Evolutionary conservation across 2,888 invertebrate genomes (phyloP), one percentile per base, ranked within the genome.

Genomic region (Bugula neritina): DNA sequence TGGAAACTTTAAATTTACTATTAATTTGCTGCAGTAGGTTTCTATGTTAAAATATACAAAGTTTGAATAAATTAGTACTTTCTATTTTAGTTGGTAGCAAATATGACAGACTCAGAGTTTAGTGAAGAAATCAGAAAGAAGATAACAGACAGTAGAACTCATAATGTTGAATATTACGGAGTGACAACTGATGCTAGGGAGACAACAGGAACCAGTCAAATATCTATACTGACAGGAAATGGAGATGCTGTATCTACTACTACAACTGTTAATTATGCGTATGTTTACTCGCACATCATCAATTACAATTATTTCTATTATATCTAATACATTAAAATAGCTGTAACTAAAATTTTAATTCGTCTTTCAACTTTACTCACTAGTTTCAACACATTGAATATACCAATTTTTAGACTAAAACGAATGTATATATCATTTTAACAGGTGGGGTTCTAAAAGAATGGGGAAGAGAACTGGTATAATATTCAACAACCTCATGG

Each of bases 221-320:
- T 94, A 35, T 92, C 92, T 0, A 89, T 95, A 57, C 83, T 96
- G 29, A 91, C 90, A 0, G 87, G 88, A 1, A 90, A 93, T 80
- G 95, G 97, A 0, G 93, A 95, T 81, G 97, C 95, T 0, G 93
- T 97, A 0, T 90, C 95, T 0, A 89, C 91, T 0, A 97, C 97
- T 0, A 92, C 93, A 76, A 93, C 96, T 0, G 88, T 94, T n/a
- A 94, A 94, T 83, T 88, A 88, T 75, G 89, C 90, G 93, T 93
- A 85, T 87, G 89, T 76, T 23, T 10, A 10, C 43, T 10, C 17
- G 5, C 43, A n/a, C n/a, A n/a, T n/a, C n/a, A n/a, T n/a, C n/a
- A n/a, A n/a, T n/a, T n/a, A n/a, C n/a, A n/a, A n/a, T n/a, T n/a
- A n/a, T n/a, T n/a, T n/a, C n/a, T n/a, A n/a, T n/a, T n/a, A n/a